These are phyloP conservation scores for Tenthredo mesomela DNA, from an alignment of 2,888 invertebrate genomes.

Conservation along the genomic window DNA sequence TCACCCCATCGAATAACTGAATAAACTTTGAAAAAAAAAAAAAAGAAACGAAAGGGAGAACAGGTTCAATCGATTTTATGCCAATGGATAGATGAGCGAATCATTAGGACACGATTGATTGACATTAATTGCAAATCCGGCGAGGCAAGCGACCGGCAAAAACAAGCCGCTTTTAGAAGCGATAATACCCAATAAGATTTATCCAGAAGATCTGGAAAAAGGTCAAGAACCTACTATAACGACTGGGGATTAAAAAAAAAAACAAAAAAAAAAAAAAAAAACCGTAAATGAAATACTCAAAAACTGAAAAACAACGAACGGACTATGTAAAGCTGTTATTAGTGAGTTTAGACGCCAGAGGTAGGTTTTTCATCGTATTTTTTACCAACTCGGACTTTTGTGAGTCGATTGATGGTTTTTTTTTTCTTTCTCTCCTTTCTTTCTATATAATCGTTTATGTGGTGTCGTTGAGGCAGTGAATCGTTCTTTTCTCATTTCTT, in stretches of 20 bases:
- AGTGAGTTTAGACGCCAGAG: neutral
- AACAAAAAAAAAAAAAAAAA: neutral
- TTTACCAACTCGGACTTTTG: neutral
- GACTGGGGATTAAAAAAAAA: neutral
- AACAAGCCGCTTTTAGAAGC: neutral
- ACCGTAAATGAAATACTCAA: neutral
- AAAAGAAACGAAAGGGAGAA: neutral
- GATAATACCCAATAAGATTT: neutral
- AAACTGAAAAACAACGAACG: neutral
- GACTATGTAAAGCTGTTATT: neutral
- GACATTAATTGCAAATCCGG: slow-evolving; percentile 39
- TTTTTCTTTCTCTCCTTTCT: neutral
- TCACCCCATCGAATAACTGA: neutral
- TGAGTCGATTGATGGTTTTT: neutral
- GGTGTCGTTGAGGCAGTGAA: neutral
- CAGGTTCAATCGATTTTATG: neutral
- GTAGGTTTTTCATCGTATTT: neutral
- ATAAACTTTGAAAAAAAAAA: neutral
- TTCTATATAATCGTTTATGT: neutral
- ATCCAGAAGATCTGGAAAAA: neutral
- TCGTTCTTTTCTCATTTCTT: neutral
- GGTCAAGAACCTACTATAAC: neutral
- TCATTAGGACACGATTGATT: slow-evolving; percentile 36
- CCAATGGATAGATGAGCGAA: slow-evolving; percentile 11
- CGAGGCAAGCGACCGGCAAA: neutral